Conservation (phyloP, 2,113 vertebrate species). For the Pelusios castaneus region DNA sequence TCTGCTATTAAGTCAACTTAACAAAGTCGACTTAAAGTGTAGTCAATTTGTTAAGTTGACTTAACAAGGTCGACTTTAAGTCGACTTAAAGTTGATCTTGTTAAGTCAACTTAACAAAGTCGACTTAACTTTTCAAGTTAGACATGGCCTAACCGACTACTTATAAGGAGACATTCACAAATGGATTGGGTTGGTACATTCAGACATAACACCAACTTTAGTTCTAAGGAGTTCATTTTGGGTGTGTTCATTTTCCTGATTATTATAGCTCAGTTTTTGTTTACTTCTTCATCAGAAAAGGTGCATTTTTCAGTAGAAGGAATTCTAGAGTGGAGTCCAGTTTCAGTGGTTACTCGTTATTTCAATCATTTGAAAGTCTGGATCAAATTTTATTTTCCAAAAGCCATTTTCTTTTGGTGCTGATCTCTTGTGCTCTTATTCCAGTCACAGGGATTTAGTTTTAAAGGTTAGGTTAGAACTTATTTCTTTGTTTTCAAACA, state of each 20-base stretch:
- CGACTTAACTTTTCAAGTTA: no score
- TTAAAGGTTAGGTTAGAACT: not conserved
- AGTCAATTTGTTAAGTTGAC: no score
- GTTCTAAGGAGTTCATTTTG: no score
- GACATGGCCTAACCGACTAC: no score
- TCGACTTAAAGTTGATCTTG: no score
- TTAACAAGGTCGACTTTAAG: no score
- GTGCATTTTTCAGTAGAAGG: not conserved
- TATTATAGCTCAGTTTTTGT: not conserved
- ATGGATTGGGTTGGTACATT: not conserved
- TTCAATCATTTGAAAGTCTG: not conserved
- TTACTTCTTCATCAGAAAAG: not conserved
- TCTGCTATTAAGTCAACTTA: no score
- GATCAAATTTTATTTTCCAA: not conserved
- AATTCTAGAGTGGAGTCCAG: not conserved
- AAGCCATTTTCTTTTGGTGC: not conserved
- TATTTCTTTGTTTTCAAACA: not conserved
- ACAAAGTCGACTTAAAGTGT: no score
- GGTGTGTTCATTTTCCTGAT: not conserved
- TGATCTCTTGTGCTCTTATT: not conserved
- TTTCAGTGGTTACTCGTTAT: fast-evolving
- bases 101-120: no score
- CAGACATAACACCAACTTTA: not conserved
- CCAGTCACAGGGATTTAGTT: not conserved
- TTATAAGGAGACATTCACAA: not conserved